Evolutionary conservation across 2,113 vertebrate genomes (phyloP).

Genomic region (Empidonax traillii): DNA sequence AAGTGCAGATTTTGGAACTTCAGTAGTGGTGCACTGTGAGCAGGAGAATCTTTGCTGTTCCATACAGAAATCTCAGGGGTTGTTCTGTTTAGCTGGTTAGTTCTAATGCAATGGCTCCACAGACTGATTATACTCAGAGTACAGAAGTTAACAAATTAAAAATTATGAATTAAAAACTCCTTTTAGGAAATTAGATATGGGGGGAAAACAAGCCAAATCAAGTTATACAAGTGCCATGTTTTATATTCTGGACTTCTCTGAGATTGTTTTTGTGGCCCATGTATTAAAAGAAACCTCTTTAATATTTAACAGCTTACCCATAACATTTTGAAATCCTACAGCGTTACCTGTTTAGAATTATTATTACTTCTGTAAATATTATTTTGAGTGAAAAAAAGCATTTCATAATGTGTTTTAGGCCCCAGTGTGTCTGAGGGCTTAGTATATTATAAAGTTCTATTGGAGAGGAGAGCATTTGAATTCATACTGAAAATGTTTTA

Average conservation of each 20-base stretch:
- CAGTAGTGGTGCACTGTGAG: not conserved
- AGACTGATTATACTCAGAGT: not conserved
- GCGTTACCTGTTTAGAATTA: conserved; percentile 4
- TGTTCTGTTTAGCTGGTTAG: not conserved
- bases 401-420: not conserved
- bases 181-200: not conserved
- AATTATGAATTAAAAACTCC: not conserved
- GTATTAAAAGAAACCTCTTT: not conserved
- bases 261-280: not conserved
- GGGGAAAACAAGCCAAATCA: not conserved
- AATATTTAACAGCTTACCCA: not conserved
- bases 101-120: rapidly evolving
- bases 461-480: not conserved
- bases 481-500: not conserved
- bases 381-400: not conserved
- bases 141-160: not conserved
- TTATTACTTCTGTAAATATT: conserved; percentile 5
- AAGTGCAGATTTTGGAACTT: not conserved
- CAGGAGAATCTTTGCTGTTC: not conserved
- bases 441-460: not conserved
- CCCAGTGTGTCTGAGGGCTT: not conserved
- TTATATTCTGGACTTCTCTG: not conserved
- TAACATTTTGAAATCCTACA: not conserved
- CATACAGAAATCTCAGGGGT: not conserved
- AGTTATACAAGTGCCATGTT: not conserved